Evolutionary conservation across 2,797 vertebrate species (phyloP), one percentile per base, ranked within the genome.

Genomic region (Sebastes flavidus): DNA sequence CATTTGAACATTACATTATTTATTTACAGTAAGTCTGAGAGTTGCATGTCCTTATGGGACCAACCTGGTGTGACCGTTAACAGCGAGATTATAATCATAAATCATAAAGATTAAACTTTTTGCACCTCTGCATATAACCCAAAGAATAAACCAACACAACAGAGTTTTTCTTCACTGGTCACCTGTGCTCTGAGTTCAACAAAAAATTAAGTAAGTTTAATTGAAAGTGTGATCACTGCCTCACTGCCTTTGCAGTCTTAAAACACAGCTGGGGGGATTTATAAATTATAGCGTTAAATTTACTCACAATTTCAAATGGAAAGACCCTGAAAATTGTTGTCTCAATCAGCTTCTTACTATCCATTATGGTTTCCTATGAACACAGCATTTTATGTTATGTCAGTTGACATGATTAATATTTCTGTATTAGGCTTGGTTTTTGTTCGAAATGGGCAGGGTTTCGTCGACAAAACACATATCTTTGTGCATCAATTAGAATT

Each of bases 381-480:
- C 8, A 11, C 9, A 36, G 2, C 2, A 8, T 32, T 9, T 14
- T 29, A 18, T 5, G 8, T 14, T 22, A 7, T 24, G 20, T 49
- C 8, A 20, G 1, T 29, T 20, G 11, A 58, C 3, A 32, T 32
- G 32, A 32, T 32, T 32, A 0, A 59, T 22, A 42, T 14, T 42
- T 71, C 5, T 42, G 2, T 6, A 24, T 42, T 59, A 2, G 1
- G 2, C 2, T 54, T 36, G 34, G 34, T 34, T 22, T 22, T 1
- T 12, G 12, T 54, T 24, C 2, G 1, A 25, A 5, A 56, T 25
- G 14, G 13, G 14, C 12, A 54, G 46, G 18, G 1, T 60, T 32
- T 0, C 0, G 1, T 18, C 16, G 4, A 3, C 27, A 8, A 18
- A 5, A 29, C 58, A 11, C 29, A 6, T 2, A 11, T 18, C 2